These are phyloP conservation scores for Cyanoramphus novaezelandiae DNA, from an alignment of 2,113 vertebrate genomes.

Conservation along the genomic window DNA sequence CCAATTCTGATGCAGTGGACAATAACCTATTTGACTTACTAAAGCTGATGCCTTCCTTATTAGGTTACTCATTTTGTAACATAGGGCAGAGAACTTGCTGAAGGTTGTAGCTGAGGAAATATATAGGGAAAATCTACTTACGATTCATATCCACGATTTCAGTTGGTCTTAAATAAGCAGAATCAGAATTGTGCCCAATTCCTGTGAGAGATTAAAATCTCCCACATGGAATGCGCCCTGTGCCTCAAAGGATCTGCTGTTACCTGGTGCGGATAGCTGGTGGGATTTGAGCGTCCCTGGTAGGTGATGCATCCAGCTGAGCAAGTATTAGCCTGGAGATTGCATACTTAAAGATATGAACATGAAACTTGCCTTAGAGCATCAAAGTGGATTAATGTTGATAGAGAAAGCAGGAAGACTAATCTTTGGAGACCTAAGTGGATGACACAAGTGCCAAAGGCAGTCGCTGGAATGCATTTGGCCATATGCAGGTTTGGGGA, in stretches of 20 bases:
- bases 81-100: neutral
- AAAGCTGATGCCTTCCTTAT: neutral
- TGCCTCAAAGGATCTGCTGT: neutral
- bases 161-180: neutral
- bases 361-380: neutral
- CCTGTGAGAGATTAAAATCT: neutral
- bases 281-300: neutral
- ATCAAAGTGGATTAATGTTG: neutral
- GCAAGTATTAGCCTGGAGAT: neutral
- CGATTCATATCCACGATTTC: neutral
- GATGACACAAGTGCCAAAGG: neutral
- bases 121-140: neutral
- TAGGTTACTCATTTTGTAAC: neutral
- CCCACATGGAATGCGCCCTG: neutral
- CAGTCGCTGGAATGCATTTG: neutral
- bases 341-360: neutral
- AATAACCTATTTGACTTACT: neutral
- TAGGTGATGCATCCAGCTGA: neutral
- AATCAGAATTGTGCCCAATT: neutral
- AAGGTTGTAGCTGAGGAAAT: neutral
- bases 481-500: accelerated
- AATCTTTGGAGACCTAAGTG: neutral
- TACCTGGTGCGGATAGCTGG: neutral
- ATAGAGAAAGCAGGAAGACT: neutral
- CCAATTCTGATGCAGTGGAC: neutral